These are phyloP conservation scores for Acipenser ruthenus DNA, from an alignment of 2,797 vertebrate genomes.

Conservation along the genomic window DNA sequence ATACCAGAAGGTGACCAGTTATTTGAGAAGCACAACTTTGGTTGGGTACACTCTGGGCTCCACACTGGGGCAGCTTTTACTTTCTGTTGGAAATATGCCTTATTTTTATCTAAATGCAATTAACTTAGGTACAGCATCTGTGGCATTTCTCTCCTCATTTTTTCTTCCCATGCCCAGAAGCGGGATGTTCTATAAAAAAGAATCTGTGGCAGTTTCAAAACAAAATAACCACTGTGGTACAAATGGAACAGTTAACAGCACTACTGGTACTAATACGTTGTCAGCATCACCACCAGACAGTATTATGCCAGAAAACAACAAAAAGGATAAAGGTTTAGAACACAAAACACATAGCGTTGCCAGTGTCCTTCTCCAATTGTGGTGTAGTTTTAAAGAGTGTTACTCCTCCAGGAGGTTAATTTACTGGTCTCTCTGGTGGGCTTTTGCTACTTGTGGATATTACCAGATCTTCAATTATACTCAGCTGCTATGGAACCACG, in stretches of 20 bases:
- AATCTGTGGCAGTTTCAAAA: conserved; percentile 7
- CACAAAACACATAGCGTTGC: conserved; percentile 19
- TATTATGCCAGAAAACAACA: too few species aligned
- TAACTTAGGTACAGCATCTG: conserved; percentile 46
- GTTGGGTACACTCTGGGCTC: conserved; percentile 53
- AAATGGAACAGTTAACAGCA: too few species aligned
- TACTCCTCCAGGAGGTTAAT: conserved; percentile 52
- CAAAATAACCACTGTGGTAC: too few species aligned
- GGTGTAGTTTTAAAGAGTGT: conserved; percentile 51
- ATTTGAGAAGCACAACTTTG: conserved; percentile 55
- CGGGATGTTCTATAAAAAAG: conserved; percentile 50
- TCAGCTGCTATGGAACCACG: conserved; percentile 58
- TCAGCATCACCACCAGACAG: too few species aligned
- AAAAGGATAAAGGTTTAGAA: too few species aligned
- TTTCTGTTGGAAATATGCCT: conserved; percentile 50
- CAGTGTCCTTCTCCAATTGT: conserved; percentile 37
- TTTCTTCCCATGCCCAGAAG: conserved; percentile 52
- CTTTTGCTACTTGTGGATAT: conserved; percentile 57
- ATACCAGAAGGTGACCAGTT: conserved; percentile 58
- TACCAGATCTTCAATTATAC: conserved; percentile 57
- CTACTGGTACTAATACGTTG: too few species aligned
- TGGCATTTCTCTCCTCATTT: conserved; percentile 50
- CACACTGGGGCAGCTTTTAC: conserved; percentile 52
- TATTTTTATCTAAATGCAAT: conserved; percentile 53
- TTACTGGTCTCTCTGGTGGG: conserved; percentile 65